Evolutionary conservation across 92 coral and sea anemone species (phyloP), one percentile per base, ranked within the genome.

Genomic region (Palythoa grandiflora): DNA sequence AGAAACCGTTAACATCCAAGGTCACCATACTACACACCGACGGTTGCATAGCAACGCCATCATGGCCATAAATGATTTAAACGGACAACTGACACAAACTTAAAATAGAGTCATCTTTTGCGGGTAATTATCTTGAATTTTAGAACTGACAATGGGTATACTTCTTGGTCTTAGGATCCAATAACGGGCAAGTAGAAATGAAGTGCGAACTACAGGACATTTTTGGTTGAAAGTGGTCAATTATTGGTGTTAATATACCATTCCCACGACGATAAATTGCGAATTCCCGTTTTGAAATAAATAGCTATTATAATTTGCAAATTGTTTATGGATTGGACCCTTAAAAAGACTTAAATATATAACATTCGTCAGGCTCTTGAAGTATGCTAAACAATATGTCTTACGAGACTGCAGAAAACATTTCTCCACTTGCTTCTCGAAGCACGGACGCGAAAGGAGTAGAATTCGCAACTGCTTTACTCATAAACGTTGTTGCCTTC

Each of bases 381-480:
- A 28, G 44, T 38, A 80, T 80, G 61, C 17, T 14, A 1, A 79
- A 80, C 14, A 60, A 5, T 38, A 63, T 60, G 57, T 5, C 9
- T 16, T 19, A n/a, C 17, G 59, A 14, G 3, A 37, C 55, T 37
- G 4, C 19, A 6, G 10, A 40, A n/a, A 63, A n/a, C 13, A 5
- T 14, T 2, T 40, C 85, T 6, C 21, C 54, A 17, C 85, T 80
- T 21, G 85, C 85, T 63, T 15, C 60, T 80, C 85, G 85, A 47
- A 80, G 85, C 75, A 20, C 35, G n/a, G 85, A 6, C 20, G 11
- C 75, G 44, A 48, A 17, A 51, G 75, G 59, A 40, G 38, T 66
- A 0, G 85, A 80, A 52, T 19, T 68, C 14, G 40, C 85, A 14
- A 16, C 65, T 44, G 85, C 74, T 80, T 20, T 65, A 1, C 38